A percentile compares a stretch with the other conserved stretches of the same genome.
Evolutionary conservation across 1,140 invertebrate genomes (phyloP).

Genomic region (Drosophila tropicalis): DNA sequence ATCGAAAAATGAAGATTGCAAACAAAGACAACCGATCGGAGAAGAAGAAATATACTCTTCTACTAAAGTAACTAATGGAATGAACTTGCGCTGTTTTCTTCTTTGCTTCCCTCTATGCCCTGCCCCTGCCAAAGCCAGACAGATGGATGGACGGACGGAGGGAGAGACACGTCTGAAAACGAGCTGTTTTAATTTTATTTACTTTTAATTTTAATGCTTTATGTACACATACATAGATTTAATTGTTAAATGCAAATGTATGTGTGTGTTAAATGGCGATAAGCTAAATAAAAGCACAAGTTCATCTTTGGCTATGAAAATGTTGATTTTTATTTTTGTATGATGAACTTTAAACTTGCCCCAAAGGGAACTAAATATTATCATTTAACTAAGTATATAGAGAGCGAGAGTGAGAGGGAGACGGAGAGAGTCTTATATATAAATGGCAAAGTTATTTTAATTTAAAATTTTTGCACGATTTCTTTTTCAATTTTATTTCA

Average conservation of each 20-base stretch:
- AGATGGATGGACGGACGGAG: background rate
- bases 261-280: slow-evolving; percentile 25
- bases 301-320: background rate
- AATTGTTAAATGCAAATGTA: background rate
- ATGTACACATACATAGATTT: slow-evolving; percentile 21
- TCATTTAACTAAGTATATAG: background rate
- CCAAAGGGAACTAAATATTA: slow-evolving; percentile 2
- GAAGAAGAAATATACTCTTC: background rate
- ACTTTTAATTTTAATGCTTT: slow-evolving; percentile 50
- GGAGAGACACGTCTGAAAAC: background rate
- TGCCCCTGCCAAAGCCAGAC: background rate
- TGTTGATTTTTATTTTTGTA: slow-evolving; percentile 1
- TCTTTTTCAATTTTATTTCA: slow-evolving; percentile 36
- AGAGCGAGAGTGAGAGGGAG: too few species aligned
- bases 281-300: slow-evolving; percentile 20
- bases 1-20: too few species aligned
- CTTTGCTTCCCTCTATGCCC: background rate
- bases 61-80: slow-evolving; percentile 36
- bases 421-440: background rate
- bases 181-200: slow-evolving; percentile 15
- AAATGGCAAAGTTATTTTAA: slow-evolving; percentile 25
- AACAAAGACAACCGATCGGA: too few species aligned
- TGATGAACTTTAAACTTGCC: slow-evolving; percentile 6
- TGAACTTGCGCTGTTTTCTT: slow-evolving; percentile 63
- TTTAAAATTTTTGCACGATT: slow-evolving; percentile 53